Percentiles rank a stretch among this genome's conserved stretches.
phyloP scores from a whole-genome alignment of 1,140 invertebrate species.

The Papilio machaon region DNA sequence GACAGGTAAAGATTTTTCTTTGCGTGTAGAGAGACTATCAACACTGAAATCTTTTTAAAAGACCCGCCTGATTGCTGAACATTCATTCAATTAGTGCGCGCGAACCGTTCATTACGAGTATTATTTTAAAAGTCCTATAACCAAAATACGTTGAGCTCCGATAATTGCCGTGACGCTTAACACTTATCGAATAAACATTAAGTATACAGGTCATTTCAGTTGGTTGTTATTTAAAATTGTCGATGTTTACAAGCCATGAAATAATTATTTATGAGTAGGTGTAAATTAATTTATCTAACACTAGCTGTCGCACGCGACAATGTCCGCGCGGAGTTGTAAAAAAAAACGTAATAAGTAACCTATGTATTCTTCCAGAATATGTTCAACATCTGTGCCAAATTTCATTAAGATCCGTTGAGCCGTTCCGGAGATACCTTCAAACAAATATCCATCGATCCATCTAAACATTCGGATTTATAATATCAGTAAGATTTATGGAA shows the following conservation, averaged over 20 bases:
- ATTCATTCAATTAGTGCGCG: conserved; percentile 62
- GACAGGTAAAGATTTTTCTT: neutral
- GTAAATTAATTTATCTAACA: neutral
- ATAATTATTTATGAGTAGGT: neutral
- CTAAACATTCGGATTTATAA: too few species aligned
- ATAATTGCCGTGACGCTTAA: neutral
- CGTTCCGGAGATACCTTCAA: too few species aligned
- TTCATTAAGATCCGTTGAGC: too few species aligned
- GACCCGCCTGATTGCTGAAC: conserved; percentile 55
- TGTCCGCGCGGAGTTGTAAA: too few species aligned
- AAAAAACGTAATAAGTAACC: too few species aligned
- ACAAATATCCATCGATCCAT: too few species aligned
- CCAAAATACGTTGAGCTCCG: conserved; percentile 11
- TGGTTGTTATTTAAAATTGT: conserved; percentile 19
- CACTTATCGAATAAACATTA: neutral
- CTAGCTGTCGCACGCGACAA: too few species aligned
- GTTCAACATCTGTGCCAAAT: too few species aligned
- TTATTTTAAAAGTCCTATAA: conserved; percentile 47
- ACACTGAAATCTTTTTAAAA: conserved; percentile 53
- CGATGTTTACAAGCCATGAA: conserved; percentile 1
- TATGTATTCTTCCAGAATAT: too few species aligned
- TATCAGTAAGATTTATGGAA: too few species aligned
- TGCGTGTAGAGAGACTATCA: conserved; percentile 52
- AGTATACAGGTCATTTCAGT: neutral
- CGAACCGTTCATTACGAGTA: conserved; percentile 52